Percentiles rank a stretch among this genome's conserved stretches.
Conservation (phyloP, 2,888 invertebrate species). For the Andricus curvator region DNA sequence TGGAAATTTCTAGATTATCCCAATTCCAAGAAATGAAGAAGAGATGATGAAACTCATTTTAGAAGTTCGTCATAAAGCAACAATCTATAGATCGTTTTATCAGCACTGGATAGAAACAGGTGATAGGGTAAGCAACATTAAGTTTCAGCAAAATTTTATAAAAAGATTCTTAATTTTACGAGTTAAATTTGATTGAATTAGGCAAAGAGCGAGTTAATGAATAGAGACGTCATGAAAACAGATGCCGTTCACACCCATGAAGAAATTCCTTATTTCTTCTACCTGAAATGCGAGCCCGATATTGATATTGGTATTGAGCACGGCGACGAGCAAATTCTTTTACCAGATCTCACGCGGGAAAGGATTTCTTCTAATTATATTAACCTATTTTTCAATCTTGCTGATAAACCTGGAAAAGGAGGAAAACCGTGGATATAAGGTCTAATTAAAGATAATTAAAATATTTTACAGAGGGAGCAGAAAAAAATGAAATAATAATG, state of each 20-base stretch:
- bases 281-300: constrained; percentile 53
- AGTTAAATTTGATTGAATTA: constrained; percentile 6
- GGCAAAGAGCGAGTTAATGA: constrained; percentile 51
- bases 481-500: background rate
- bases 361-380: constrained; percentile 55
- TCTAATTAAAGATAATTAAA: background rate
- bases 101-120: constrained; percentile 57
- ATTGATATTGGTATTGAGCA: constrained; percentile 56
- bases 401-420: constrained; percentile 55
- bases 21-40: constrained; percentile 55
- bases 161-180: background rate
- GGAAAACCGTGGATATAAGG: constrained; percentile 25
- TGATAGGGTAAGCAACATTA: constrained; percentile 48
- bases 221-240: constrained; percentile 49
- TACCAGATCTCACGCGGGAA: constrained; percentile 55
- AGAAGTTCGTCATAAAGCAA: constrained; percentile 55
- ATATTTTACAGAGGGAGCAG: background rate
- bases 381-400: constrained; percentile 59
- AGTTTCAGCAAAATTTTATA: no score
- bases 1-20: constrained; percentile 49
- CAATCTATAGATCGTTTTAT: constrained; percentile 58
- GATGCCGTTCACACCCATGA: constrained; percentile 46
- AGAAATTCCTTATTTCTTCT: constrained; percentile 55
- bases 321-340: constrained; percentile 57
- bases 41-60: constrained; percentile 55